Conservation (phyloP, 1,140 invertebrate species). For the Geopemphigus sp. region DNA sequence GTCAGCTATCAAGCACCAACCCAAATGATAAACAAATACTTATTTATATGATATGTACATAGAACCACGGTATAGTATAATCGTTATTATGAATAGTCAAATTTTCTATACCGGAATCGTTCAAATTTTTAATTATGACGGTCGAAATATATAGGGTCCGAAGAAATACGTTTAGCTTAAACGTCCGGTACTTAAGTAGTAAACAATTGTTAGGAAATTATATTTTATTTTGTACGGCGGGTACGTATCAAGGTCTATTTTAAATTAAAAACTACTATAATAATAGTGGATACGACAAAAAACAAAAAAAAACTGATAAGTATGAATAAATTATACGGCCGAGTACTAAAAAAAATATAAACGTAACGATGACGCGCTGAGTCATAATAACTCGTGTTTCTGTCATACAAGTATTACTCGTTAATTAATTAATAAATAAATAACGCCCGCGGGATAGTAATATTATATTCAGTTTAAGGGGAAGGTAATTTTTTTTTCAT, state of each 20-base stretch:
- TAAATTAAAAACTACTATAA: background rate
- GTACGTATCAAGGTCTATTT: background rate
- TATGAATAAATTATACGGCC: background rate
- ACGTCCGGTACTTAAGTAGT: background rate
- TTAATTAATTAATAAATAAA: slow-evolving; percentile 17
- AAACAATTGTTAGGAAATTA: background rate
- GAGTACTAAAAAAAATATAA: background rate
- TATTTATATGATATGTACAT: no score
- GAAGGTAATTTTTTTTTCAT: background rate
- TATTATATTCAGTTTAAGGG: background rate
- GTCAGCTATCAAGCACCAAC: no score
- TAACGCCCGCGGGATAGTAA: slow-evolving; percentile 15
- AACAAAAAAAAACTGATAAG: background rate
- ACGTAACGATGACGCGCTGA: background rate
- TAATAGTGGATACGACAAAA: background rate
- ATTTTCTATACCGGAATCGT: no score
- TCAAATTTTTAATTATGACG: no score
- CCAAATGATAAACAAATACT: no score
- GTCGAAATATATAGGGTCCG: no score
- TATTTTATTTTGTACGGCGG: background rate
- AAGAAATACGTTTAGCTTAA: no score
- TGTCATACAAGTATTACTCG: background rate
- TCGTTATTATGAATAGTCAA: no score
- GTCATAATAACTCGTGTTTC: background rate
- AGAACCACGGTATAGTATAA: no score